Base-by-base conservation (phyloP, 37 sponge, comb jelly and placozoan species). In the Crambe crambe region DNA sequence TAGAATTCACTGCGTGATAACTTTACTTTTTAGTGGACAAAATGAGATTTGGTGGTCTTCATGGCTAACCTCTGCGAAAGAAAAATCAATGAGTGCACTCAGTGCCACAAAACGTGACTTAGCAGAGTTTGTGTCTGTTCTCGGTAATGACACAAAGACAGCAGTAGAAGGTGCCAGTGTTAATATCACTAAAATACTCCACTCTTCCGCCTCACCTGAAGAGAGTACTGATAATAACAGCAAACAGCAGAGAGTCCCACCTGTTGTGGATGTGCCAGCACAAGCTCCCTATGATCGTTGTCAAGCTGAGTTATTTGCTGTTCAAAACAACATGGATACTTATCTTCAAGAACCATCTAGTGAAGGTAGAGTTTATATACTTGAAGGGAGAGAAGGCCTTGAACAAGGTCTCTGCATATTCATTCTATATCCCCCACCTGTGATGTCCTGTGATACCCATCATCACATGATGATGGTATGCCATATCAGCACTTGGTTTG, bases 61-160 rank as follows among this genome's bases (percentile, higher is more conserved):
- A 36, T 73, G 72, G 80, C 54, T 86, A 5, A 36, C 73, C 17
- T 47, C 79, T 17, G 86, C 86, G 41, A 86, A 73, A 26, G 86
- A 86, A 61, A 86, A 86, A 77, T 87, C 87, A 0, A 72, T 86
- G 18, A 56, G 32, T 25, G 91, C 91, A 1, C 57, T 91, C 42
- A 82, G 8, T 68, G 87, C 79, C 0, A 91, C 91, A 32, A 86
- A 73, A 78, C 65, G 91, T 31, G 91, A 91, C 62, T 65, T 91
- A 26, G 74, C 83, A 23, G 91, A 91, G 67, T 91, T 91, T 78
- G 74, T 91, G 10, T 66, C 74, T 39, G 86, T 86, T 9, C 60
- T 91, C 8, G 60, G 87, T 0, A 58, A 27, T 3, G 91, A 91
- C 39, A 91, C 91, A 10, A 71, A 73, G 37, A 35, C 43, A 30